These are phyloP conservation scores for Tragelaphus imberbis DNA, from an alignment of 2,113 vertebrate species.

Conservation along the genomic window DNA sequence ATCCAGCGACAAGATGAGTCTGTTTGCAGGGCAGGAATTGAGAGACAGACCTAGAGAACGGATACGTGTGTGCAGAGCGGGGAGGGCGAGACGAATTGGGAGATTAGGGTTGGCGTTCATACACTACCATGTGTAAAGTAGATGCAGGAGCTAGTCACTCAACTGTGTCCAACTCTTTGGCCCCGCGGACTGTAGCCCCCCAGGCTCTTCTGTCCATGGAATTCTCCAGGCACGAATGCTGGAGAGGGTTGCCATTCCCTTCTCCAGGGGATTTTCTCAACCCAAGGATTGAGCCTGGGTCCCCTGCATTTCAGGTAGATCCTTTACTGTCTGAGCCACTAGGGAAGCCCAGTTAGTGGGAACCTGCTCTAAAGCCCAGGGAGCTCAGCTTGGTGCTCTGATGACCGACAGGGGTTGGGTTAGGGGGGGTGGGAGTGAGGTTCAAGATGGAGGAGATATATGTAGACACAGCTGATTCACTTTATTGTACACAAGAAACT, in stretches of 20 bases:
- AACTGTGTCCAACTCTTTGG: background rate
- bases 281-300: background rate
- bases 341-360: background rate
- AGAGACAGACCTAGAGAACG: background rate
- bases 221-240: background rate
- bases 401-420: background rate
- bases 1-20: background rate
- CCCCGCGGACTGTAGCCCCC: background rate
- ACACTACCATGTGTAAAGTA: rapidly evolving
- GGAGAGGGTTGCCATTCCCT: background rate
- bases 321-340: background rate
- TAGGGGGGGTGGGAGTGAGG: background rate
- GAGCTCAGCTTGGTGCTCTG: background rate
- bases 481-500: background rate
- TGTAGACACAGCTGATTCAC: background rate
- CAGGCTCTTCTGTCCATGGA: background rate
- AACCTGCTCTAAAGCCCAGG: background rate
- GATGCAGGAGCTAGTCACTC: background rate
- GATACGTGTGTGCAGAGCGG: background rate
- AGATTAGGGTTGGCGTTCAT: background rate
- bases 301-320: background rate
- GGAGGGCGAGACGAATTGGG: background rate
- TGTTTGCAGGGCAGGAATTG: background rate
- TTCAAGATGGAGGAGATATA: background rate
- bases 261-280: background rate